Evolutionary conservation across 2,113 vertebrate genomes (phyloP).

Genomic region (Laterallus jamaicensis): DNA sequence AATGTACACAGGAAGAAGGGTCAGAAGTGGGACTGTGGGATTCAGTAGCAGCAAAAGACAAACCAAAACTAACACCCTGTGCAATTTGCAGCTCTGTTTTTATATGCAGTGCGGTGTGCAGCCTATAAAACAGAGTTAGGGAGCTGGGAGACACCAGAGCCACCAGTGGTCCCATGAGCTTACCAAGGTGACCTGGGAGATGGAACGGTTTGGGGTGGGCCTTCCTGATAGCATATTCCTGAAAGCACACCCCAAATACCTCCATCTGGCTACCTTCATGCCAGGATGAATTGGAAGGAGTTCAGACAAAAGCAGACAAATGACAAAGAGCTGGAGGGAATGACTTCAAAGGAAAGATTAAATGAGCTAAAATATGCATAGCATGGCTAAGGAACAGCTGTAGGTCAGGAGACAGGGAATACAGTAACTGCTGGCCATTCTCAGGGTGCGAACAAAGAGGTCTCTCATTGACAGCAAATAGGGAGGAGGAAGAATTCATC

Average conservation of each 20-base stretch:
- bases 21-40: not conserved
- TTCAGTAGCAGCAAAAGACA: not conserved
- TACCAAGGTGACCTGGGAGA: not conserved
- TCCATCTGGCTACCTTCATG: not conserved
- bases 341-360: conserved; percentile 37
- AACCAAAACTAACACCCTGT: not conserved
- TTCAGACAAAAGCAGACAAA: conserved; percentile 27
- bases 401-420: not conserved
- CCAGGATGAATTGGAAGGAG: not conserved
- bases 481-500: not conserved
- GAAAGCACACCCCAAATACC: not conserved
- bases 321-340: conserved; percentile 23
- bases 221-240: not conserved
- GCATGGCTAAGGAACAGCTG: not conserved
- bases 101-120: not conserved
- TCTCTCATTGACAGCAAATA: not conserved
- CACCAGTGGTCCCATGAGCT: not conserved
- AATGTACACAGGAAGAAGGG: not conserved
- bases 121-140: not conserved
- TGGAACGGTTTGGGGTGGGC: not conserved
- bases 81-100: not conserved
- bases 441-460: not conserved
- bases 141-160: not conserved
- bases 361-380: conserved; percentile 15
- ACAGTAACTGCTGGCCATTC: not conserved